Conservation (phyloP, 2,113 vertebrate species). For the Prochilodus magdalenae region DNA sequence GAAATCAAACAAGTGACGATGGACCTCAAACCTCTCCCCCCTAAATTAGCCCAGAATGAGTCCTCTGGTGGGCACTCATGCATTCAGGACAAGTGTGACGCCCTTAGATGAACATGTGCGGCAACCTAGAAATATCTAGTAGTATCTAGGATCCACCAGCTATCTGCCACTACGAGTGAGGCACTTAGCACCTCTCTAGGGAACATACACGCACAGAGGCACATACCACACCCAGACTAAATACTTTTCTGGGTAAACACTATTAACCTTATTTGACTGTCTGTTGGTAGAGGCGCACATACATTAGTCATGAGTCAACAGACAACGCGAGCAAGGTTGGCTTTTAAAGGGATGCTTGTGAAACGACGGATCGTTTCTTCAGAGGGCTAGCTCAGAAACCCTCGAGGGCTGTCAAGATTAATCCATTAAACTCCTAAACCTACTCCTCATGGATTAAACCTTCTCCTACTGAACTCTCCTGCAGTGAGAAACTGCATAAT, state of each 20-base stretch:
- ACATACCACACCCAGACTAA: background rate
- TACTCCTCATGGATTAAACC: no score
- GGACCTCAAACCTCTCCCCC: no score
- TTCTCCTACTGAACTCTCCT: no score
- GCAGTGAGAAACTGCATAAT: no score
- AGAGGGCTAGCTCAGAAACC: background rate
- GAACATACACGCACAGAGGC: background rate
- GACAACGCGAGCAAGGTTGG: constrained; percentile 8
- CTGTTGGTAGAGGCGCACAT: background rate
- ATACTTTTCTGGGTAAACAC: background rate
- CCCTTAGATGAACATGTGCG: background rate
- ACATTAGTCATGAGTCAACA: background rate
- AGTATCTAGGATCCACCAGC: background rate
- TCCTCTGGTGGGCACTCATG: no score
- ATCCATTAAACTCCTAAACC: no score
- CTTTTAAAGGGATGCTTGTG: background rate
- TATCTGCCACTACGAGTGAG: background rate
- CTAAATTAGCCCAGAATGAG: no score
- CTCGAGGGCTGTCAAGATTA: background rate
- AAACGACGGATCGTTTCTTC: background rate
- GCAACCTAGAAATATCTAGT: no score
- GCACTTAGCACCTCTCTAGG: background rate
- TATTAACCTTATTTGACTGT: background rate
- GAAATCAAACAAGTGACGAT: no score
- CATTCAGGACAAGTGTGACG: no score